Percentiles rank a stretch among this genome's conserved stretches.
These are phyloP conservation scores for Pluvianellus socialis DNA, from an alignment of 2,113 vertebrate species.

Conservation along the genomic window DNA sequence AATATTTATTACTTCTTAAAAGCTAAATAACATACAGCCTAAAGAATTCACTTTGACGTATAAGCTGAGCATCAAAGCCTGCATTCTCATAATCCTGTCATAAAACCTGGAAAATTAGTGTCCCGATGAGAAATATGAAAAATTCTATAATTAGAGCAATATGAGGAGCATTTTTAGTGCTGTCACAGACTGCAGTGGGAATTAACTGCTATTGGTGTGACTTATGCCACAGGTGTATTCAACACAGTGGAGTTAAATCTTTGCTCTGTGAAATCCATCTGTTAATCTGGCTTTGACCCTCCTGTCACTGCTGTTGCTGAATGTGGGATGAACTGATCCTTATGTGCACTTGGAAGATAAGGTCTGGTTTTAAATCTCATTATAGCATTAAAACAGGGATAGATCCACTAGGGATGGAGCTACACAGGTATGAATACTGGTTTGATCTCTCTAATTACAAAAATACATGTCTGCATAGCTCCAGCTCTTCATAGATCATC, in stretches of 20 bases:
- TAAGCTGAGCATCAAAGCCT: background rate
- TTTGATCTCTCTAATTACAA: background rate
- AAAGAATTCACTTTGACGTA: background rate
- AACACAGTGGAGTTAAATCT: slow-evolving; percentile 36
- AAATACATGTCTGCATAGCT: background rate
- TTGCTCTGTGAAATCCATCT: slow-evolving; percentile 4
- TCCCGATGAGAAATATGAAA: background rate
- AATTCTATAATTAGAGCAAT: background rate
- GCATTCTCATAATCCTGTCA: background rate
- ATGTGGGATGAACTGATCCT: slow-evolving; percentile 22
- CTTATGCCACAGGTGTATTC: slow-evolving; percentile 21
- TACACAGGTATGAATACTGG: background rate
- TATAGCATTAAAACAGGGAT: background rate
- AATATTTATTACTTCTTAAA: slow-evolving; percentile 27
- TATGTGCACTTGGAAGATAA: slow-evolving; percentile 28
- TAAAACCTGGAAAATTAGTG: background rate
- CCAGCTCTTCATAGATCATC: background rate
- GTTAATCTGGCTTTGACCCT: slow-evolving; percentile 43
- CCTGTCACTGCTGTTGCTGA: slow-evolving; percentile 30
- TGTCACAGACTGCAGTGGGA: background rate
- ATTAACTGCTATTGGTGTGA: slow-evolving; percentile 7
- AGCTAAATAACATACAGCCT: background rate
- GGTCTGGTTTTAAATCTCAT: background rate
- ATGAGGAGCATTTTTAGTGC: background rate
- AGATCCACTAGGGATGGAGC: background rate